These are phyloP conservation scores for Lapara coniferarum DNA, from an alignment of 2,888 invertebrate genomes.

Conservation along the genomic window DNA sequence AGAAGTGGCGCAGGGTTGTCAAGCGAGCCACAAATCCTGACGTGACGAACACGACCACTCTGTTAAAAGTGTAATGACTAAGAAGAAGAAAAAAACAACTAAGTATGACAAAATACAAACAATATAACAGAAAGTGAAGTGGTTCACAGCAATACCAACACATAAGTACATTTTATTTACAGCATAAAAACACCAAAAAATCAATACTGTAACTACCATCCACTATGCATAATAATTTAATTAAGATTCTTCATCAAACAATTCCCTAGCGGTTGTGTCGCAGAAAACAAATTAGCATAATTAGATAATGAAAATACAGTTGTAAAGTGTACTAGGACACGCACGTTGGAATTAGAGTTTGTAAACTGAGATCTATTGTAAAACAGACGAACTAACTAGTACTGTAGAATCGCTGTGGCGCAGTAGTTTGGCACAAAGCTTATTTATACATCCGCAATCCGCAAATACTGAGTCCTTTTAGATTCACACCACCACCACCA, in stretches of 20 bases:
- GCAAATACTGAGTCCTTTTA: neutral
- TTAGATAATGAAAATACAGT: constrained; percentile 10
- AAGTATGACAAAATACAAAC: too few relatives aligned
- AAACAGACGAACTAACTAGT: constrained; percentile 11
- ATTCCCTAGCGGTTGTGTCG: constrained; percentile 3
- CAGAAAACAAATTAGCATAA: neutral
- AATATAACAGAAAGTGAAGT: too few relatives aligned
- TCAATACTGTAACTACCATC: neutral
- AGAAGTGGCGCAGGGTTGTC: too few relatives aligned
- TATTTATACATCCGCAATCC: constrained; percentile 19
- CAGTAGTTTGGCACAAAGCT: constrained; percentile 31
- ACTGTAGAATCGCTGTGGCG: constrained; percentile 5
- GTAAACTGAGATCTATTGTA: constrained; percentile 8
- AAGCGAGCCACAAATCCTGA: too few relatives aligned
- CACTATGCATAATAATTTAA: neutral
- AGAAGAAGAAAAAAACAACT: too few relatives aligned
- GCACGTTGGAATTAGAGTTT: constrained; percentile 8
- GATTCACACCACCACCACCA: too few relatives aligned
- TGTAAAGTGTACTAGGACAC: constrained; percentile 9
- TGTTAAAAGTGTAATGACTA: too few relatives aligned
- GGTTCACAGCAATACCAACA: too few relatives aligned
- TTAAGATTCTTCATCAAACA: constrained; percentile 2
- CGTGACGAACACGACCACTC: too few relatives aligned
- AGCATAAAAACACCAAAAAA: neutral
- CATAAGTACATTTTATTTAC: too few relatives aligned